Conservation (phyloP, 2,888 invertebrate genomes). For the Pseudeuparius sepicola region DNA sequence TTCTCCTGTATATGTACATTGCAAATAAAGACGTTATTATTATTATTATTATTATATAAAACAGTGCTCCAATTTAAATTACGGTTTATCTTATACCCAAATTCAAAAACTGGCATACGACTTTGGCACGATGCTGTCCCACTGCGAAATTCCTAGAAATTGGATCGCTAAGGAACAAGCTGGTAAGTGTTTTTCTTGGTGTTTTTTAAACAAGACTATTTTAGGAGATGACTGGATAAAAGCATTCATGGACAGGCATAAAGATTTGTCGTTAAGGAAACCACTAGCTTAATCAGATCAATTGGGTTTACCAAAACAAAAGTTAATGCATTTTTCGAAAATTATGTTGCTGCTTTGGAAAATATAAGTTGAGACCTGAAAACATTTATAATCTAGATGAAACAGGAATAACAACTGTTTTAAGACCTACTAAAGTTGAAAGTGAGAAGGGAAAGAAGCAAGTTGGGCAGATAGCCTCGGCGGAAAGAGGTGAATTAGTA, state of each 20-base stretch:
- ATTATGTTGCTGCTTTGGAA: slow-evolving; percentile 9
- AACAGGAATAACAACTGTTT: slow-evolving; percentile 18
- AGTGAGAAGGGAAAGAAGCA: slow-evolving; percentile 15
- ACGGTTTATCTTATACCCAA: too few relatives aligned
- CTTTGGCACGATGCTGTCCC: slow-evolving; percentile 6
- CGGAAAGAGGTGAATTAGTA: slow-evolving; percentile 18
- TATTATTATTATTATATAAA: too few relatives aligned
- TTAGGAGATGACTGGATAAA: slow-evolving; percentile 13
- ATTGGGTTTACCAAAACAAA: slow-evolving; percentile 16
- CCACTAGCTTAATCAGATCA: slow-evolving; percentile 22
- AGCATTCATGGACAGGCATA: slow-evolving; percentile 14
- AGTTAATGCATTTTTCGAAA: slow-evolving; percentile 17
- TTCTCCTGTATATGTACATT: too few relatives aligned
- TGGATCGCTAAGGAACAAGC: slow-evolving; percentile 8
- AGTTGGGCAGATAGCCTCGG: slow-evolving; percentile 16
- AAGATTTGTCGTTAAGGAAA: slow-evolving; percentile 17
- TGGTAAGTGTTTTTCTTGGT: too few relatives aligned
- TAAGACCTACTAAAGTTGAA: slow-evolving; percentile 15
- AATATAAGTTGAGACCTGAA: slow-evolving; percentile 5
- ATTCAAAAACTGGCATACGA: slow-evolving; percentile 10
- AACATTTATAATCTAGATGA: slow-evolving; percentile 15
- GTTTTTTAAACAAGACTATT: too few relatives aligned
- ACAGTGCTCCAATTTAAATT: too few relatives aligned
- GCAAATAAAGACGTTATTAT: too few relatives aligned
- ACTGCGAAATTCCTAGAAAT: slow-evolving; percentile 4